Percentiles rank a stretch among this genome's conserved stretches.
Conservation (phyloP, 2,113 vertebrate genomes). For the Gadus chalcogrammus region DNA sequence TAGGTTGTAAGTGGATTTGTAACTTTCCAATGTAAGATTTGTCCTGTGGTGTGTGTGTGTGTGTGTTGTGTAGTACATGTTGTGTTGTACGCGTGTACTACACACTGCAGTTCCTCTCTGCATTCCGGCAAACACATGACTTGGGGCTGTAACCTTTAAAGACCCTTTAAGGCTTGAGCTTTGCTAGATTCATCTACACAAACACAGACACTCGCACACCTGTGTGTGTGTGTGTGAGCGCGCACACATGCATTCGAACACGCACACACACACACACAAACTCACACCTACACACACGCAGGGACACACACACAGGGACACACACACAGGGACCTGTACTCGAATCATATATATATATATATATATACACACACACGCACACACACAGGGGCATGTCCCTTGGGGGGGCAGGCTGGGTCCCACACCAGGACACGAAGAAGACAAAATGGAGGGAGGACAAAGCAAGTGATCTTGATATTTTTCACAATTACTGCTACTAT, state of each 20-base stretch:
- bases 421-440: background rate
- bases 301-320: background rate
- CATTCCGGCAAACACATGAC: conserved; percentile 49
- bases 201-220: conserved; percentile 37
- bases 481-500: too few relatives aligned
- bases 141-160: conserved; percentile 1
- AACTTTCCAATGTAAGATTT: too few relatives aligned
- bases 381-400: background rate
- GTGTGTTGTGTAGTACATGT: too few relatives aligned
- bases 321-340: too few relatives aligned
- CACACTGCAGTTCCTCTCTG: conserved; percentile 40
- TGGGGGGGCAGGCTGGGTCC: background rate
- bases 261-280: too few relatives aligned
- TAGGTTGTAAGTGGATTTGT: too few relatives aligned
- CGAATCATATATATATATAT: too few relatives aligned
- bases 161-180: conserved; percentile 45
- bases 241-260: too few relatives aligned
- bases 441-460: conserved; percentile 13
- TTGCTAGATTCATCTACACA: conserved; percentile 56
- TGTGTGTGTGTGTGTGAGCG: conserved; percentile 8
- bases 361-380: too few relatives aligned
- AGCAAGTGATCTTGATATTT: conserved; percentile 3
- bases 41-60: too few relatives aligned
- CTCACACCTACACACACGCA: background rate
- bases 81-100: background rate